These are phyloP conservation scores for Colaptes auratus DNA, from an alignment of 2,113 vertebrate species.

Conservation along the genomic window DNA sequence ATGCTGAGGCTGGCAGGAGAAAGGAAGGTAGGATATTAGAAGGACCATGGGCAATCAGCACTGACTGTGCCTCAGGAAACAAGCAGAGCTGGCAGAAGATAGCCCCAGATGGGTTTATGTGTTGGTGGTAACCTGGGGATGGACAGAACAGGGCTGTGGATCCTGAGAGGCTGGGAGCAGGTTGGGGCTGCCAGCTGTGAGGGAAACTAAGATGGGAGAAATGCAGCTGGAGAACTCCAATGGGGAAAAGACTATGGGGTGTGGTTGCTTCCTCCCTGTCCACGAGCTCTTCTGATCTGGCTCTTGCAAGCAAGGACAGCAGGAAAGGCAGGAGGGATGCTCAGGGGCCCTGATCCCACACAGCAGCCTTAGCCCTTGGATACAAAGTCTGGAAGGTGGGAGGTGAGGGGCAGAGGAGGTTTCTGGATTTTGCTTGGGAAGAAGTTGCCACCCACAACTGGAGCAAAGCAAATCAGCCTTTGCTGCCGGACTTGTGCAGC, in stretches of 20 bases:
- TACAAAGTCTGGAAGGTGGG: background rate
- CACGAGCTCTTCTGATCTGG: fast-evolving
- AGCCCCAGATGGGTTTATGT: background rate
- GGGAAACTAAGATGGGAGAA: background rate
- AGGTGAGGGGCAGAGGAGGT: background rate
- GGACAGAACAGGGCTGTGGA: fast-evolving
- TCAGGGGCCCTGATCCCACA: background rate
- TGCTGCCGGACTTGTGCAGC: background rate
- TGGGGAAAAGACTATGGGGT: background rate
- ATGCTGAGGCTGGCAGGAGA: background rate
- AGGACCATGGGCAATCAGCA: background rate
- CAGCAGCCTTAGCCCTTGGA: background rate
- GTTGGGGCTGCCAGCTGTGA: background rate
- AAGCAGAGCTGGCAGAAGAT: background rate
- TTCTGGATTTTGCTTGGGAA: background rate
- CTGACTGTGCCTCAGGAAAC: background rate
- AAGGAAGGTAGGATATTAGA: background rate
- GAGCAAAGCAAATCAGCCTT: background rate
- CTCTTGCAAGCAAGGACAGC: background rate
- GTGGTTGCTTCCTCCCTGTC: background rate
- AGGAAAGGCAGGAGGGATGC: background rate
- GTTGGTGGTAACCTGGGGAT: background rate
- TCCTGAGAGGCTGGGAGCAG: background rate
- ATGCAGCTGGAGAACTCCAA: background rate
- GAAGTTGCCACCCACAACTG: background rate